Base-by-base conservation (phyloP, 2,797 vertebrate species). In the Tapera naevia region DNA sequence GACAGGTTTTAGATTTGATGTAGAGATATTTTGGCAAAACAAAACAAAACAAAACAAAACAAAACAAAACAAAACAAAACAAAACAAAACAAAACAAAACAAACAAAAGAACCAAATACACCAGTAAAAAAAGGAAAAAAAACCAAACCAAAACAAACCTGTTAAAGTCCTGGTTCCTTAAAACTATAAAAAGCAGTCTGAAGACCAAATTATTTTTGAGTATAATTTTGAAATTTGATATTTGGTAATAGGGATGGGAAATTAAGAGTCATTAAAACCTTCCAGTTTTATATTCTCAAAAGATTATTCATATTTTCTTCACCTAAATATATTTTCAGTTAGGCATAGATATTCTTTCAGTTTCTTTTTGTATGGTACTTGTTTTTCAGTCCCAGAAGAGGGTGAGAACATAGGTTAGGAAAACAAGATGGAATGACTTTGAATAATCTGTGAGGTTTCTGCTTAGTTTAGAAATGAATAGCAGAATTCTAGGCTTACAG, bases 401-500 rank as follows among this genome's bases (percentile, higher is more conserved):
- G 3, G 3, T 25, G 7, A 35, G 7, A 84, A 28, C 13, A 45
- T 3, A 41, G 35, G 1, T 14, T 28, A 7, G 10, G 53, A 53
- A 88, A 81, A 53, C 17, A 53, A 10, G 4, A 57, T 0, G 0
- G 19, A 71, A 78, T 43, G 5, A 7, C 11, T 56, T 39, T 76
- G 41, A 56, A 57, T 15, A 76, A 6, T 33, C 21, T 12, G 13
- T 67, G 53, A 74, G 4, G 19, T 60, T 87, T 80, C 41, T 19
- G 18, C 9, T 39, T 58, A 41, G 3, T 24, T 45, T 86, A 69
- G 35, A 66, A 83, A 45, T 7, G 23, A 64, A 46, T 6, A 80
- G 1, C 7, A 35, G 13, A 72, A 41, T 39, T 78, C 57, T 62
- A 80, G 12, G 30, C 30, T 80, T 19, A 18, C 0, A 0, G 13